These are phyloP conservation scores for Rhynchonycteris naso DNA, from an alignment of 2,797 vertebrate genomes.

Conservation along the genomic window DNA sequence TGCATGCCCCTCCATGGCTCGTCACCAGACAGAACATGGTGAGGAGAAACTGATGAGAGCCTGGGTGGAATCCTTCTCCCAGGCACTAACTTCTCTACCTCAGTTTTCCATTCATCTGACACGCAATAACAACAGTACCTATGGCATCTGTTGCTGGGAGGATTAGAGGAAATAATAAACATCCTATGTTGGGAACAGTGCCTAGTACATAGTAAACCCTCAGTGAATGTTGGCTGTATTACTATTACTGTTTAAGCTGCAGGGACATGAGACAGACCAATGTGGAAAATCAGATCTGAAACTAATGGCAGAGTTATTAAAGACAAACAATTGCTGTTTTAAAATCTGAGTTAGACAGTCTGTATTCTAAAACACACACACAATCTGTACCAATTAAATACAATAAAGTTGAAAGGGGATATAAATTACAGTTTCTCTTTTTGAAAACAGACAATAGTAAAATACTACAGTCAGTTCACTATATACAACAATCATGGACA, in stretches of 20 bases:
- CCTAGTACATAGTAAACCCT: accelerated
- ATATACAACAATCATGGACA: conserved; percentile 95
- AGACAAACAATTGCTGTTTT: conserved; percentile 73
- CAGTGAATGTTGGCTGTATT: neutral
- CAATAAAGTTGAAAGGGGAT: conserved; percentile 90
- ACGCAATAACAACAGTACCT: neutral
- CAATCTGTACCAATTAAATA: conserved; percentile 94
- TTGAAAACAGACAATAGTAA: conserved; percentile 92
- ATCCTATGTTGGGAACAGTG: neutral
- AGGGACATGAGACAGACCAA: neutral
- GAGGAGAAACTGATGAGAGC: neutral
- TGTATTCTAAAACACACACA: conserved; percentile 94
- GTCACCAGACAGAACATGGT: neutral
- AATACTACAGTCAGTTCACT: conserved; percentile 92
- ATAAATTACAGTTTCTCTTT: conserved; percentile 98
- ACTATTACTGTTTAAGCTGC: neutral
- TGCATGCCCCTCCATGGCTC: accelerated
- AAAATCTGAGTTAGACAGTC: conserved; percentile 90
- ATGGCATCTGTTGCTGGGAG: neutral
- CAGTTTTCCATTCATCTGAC: neutral
- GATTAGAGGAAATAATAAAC: neutral
- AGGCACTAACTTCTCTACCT: neutral
- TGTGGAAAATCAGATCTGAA: neutral
- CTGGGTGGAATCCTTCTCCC: neutral
- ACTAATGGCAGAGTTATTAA: conserved; percentile 63